Evolutionary conservation across 2,888 invertebrate genomes (phyloP).

Genomic region (Drosophila stalkeri): DNA sequence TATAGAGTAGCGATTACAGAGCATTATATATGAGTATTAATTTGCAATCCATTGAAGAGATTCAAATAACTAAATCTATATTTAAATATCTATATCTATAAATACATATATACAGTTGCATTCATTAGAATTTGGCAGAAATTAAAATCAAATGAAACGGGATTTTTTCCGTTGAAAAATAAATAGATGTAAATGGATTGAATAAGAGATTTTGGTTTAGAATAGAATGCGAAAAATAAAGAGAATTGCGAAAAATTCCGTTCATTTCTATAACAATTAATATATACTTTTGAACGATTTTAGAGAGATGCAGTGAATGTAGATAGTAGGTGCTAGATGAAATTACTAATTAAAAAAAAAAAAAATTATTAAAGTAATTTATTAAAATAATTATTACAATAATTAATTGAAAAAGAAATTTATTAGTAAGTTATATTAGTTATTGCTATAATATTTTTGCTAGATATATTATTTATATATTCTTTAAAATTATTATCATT

Average conservation of each 20-base stretch:
- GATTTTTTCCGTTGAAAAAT: background rate
- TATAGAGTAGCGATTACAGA: background rate
- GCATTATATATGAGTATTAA: background rate
- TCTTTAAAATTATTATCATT: too few species aligned
- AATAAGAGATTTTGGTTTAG: too few species aligned
- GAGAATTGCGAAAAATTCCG: background rate
- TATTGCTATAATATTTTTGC: too few species aligned
- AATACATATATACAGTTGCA: background rate
- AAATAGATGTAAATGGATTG: background rate
- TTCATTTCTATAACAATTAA: background rate
- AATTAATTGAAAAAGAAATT: too few species aligned
- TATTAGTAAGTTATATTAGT: too few species aligned
- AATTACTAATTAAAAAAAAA: too few species aligned
- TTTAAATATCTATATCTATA: background rate
- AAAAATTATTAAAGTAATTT: too few species aligned
- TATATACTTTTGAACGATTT: background rate
- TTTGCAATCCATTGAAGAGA: background rate
- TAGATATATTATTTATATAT: too few species aligned
- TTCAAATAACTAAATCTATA: background rate
- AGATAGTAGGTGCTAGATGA: too few species aligned
- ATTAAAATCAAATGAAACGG: background rate
- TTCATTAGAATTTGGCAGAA: background rate
- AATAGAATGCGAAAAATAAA: background rate
- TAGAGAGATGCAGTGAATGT: background rate
- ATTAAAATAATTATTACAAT: too few species aligned